Conservation (phyloP, 2,888 invertebrate genomes). For the Helicoverpa assulta region DNA sequence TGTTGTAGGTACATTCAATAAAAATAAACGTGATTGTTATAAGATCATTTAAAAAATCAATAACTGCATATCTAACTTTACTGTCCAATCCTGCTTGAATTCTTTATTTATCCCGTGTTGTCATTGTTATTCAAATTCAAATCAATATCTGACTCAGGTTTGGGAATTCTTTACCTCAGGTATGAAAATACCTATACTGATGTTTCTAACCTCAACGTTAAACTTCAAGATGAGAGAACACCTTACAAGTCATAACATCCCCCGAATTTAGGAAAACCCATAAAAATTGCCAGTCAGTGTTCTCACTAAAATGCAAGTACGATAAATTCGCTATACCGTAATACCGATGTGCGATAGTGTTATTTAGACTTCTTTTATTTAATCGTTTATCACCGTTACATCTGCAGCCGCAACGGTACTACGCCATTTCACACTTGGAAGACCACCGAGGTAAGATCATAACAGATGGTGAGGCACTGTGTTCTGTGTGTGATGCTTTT, state of each 20-base stretch:
- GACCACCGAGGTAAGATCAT: constrained; percentile 57
- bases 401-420: constrained; percentile 64
- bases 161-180: too few species aligned
- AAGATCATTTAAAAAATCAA: too few species aligned
- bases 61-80: too few species aligned
- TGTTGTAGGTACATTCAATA: too few species aligned
- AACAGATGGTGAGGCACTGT: constrained; percentile 52
- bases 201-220: too few species aligned
- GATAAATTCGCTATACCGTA: constrained; percentile 55
- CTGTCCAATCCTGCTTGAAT: too few species aligned
- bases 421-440: constrained; percentile 67
- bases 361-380: constrained; percentile 64
- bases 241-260: neutral
- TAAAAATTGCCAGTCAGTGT: neutral
- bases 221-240: too few species aligned
- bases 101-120: too few species aligned
- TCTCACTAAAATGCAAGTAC: constrained; percentile 13
- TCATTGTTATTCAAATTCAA: too few species aligned
- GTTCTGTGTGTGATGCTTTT: constrained; percentile 32
- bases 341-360: constrained; percentile 57
- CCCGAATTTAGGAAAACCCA: neutral
- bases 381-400: constrained; percentile 66
- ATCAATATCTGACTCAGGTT: too few species aligned
- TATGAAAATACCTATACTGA: too few species aligned
- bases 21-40: too few species aligned